phyloP scores from a whole-genome alignment of 1,140 invertebrate species.

The Sarcophaga peregrina region DNA sequence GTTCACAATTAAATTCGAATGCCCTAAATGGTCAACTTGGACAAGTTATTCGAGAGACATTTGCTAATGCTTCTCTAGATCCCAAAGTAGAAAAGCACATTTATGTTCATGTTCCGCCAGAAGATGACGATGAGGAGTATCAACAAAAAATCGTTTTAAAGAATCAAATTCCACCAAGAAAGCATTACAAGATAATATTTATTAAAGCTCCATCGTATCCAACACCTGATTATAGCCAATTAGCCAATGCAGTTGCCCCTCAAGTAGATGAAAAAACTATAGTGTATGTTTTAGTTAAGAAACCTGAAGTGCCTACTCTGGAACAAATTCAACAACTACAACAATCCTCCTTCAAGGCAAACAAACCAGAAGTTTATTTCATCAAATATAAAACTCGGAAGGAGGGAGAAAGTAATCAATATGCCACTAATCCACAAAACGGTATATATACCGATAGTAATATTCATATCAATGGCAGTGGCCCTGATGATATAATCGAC shows the following conservation, averaged over 20 bases:
- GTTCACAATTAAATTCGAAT: background rate
- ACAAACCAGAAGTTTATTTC: constrained; percentile 70
- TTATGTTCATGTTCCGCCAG: constrained; percentile 73
- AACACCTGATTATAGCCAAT: constrained; percentile 72
- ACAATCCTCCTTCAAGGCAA: constrained; percentile 61
- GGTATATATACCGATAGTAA: background rate
- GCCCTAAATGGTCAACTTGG: constrained; percentile 42
- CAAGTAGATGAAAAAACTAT: constrained; percentile 82
- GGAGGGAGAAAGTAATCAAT: constrained; percentile 67
- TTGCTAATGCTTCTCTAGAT: constrained; percentile 47
- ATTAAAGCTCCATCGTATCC: constrained; percentile 81
- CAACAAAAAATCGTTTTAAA: background rate
- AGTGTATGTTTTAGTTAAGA: constrained; percentile 85
- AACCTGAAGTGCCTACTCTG: constrained; percentile 69
- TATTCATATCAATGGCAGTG: background rate
- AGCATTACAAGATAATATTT: constrained; percentile 86
- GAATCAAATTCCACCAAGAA: constrained; percentile 70
- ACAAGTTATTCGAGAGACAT: constrained; percentile 46
- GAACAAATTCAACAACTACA: constrained; percentile 84
- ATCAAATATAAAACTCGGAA: constrained; percentile 73
- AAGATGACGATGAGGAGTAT: constrained; percentile 62
- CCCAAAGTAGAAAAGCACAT: constrained; percentile 49
- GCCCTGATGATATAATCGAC: background rate
- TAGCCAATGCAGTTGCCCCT: constrained; percentile 66
- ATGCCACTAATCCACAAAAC: background rate